These are phyloP conservation scores for Steatocranus sp. DNA, from an alignment of 2,797 vertebrate species.

Conservation along the genomic window DNA sequence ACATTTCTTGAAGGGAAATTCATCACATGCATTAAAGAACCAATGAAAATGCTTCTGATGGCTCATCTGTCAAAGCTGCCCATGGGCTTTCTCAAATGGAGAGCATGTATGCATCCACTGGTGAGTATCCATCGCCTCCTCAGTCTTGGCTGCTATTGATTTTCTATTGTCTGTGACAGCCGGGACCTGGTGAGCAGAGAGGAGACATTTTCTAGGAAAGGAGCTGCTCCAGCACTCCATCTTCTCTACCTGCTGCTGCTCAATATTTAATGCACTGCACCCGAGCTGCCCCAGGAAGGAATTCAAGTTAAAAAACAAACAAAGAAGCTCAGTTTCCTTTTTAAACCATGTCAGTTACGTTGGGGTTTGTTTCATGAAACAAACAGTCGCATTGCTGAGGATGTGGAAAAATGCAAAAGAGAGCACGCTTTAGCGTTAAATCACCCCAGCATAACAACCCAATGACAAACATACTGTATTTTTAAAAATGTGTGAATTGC, in stretches of 20 bases:
- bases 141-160: constrained; percentile 20
- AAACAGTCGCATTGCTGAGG: not conserved
- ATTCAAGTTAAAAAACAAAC: not conserved
- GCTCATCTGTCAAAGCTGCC: not conserved
- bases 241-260: constrained; percentile 45
- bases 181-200: not conserved
- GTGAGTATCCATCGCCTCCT: not conserved
- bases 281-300: not conserved
- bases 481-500: not conserved
- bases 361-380: not conserved
- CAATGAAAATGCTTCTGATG: not conserved
- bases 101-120: not conserved
- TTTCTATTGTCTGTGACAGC: constrained; percentile 44
- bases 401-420: not conserved
- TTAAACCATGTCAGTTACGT: not conserved
- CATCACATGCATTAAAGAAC: not conserved
- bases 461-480: not conserved
- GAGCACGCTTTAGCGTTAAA: not conserved
- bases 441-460: not conserved
- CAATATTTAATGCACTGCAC: constrained; percentile 43
- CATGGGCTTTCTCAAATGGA: not conserved
- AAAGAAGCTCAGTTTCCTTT: not conserved
- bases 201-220: constrained; percentile 42
- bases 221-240: not conserved
- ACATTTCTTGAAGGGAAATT: not conserved